Evolutionary conservation across 2,113 vertebrate genomes (phyloP).

Genomic region (Phycodurus eques): DNA sequence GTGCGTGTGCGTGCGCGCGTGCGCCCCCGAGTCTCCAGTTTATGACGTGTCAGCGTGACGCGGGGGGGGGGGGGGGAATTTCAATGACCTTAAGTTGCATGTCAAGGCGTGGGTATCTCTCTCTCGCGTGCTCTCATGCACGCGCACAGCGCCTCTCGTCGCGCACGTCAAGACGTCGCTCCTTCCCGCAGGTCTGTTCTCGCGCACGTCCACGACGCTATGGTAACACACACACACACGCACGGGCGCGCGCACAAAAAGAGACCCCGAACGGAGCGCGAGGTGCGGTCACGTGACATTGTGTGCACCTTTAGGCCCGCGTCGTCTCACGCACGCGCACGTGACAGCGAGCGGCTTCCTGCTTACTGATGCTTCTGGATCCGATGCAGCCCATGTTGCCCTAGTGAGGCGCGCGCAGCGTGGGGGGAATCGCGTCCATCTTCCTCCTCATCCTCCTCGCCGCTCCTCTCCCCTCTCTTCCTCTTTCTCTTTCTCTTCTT

Average conservation of each 20-base stretch:
- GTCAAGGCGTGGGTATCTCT: constrained; percentile 43
- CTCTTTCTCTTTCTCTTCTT: constrained; percentile 11
- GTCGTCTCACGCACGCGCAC: constrained; percentile 14
- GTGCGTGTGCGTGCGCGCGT: constrained; percentile 7
- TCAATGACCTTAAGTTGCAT: constrained; percentile 59
- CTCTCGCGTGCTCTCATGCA: neutral
- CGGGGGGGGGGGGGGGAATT: constrained; percentile 43
- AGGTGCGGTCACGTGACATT: constrained; percentile 33
- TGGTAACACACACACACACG: constrained; percentile 13
- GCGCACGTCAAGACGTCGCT: neutral
- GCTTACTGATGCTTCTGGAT: constrained; percentile 79
- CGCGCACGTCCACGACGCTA: neutral
- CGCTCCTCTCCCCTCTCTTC: constrained; percentile 10
- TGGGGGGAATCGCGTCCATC: constrained; percentile 63
- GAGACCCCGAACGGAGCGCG: neutral
- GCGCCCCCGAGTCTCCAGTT: constrained; percentile 41
- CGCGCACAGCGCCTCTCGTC: too few relatives aligned
- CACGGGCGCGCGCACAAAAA: neutral
- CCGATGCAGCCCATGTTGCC: constrained; percentile 79
- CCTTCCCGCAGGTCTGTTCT: neutral
- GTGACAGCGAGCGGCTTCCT: constrained; percentile 57
- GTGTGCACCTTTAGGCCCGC: constrained; percentile 32
- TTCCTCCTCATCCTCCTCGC: constrained; percentile 19
- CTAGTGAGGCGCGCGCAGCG: constrained; percentile 64
- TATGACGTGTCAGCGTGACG: constrained; percentile 61